Evolutionary conservation across 2,797 vertebrate species (phyloP).

Genomic region (Antrozous pallidus): DNA sequence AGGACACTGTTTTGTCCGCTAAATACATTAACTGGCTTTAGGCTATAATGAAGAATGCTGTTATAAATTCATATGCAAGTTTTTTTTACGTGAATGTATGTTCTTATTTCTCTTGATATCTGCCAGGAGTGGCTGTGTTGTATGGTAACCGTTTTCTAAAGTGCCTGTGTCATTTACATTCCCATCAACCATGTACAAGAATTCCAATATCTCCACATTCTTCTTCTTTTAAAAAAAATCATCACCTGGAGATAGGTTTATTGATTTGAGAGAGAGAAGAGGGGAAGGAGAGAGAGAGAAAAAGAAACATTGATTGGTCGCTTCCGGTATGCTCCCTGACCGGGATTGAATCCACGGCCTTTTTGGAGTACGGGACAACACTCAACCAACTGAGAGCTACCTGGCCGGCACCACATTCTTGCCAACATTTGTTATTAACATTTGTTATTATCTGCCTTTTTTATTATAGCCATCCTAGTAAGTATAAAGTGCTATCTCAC

Average conservation of each 20-base stretch:
- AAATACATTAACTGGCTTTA: background rate
- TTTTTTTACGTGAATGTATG: background rate
- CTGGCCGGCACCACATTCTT: background rate
- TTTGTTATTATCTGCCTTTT: background rate
- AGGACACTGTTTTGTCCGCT: background rate
- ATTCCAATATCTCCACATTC: background rate
- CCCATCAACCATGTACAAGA: background rate
- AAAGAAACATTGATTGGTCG: background rate
- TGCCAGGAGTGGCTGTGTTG: background rate
- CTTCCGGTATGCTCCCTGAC: background rate
- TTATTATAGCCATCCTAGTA: background rate
- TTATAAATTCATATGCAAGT: background rate
- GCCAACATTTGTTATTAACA: background rate
- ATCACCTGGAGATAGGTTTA: background rate
- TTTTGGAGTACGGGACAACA: background rate
- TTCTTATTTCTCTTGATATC: background rate
- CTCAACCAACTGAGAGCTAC: background rate
- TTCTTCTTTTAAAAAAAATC: background rate
- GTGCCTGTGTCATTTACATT: background rate
- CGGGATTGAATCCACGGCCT: background rate
- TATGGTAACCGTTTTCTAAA: background rate
- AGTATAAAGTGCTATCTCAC: background rate
- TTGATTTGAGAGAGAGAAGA: background rate
- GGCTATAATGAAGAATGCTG: background rate
- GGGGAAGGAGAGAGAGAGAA: background rate